A percentile compares a stretch with the other conserved stretches of the same genome.
phyloP scores from a whole-genome alignment of 2,797 vertebrate species.

The Sebastes kiyomatsui region DNA sequence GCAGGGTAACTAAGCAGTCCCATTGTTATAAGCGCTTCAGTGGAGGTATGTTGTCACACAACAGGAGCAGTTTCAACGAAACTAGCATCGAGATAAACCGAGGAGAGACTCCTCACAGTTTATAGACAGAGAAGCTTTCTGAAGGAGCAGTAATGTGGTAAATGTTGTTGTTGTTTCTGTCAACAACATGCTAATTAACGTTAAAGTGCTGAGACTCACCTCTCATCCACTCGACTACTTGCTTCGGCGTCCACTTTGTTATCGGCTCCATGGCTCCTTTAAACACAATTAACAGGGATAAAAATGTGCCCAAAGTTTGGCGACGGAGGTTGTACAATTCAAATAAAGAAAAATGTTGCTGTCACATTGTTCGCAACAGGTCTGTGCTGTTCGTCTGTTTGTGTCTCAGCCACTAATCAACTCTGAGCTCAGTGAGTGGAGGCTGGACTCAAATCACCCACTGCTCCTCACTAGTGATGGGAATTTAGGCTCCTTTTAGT shows the following conservation, averaged over 20 bases:
- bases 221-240: conserved; percentile 87
- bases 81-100: conserved; percentile 54
- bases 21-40: conserved; percentile 50
- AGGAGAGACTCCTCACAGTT: not conserved
- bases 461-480: not conserved
- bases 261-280: conserved; percentile 82
- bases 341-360: not conserved
- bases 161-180: rapidly evolving
- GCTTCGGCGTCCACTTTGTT: conserved; percentile 85
- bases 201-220: conserved; percentile 61
- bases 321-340: not conserved
- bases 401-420: conserved; percentile 23
- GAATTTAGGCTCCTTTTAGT: too few species aligned
- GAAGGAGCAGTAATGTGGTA: too few species aligned
- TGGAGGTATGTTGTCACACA: conserved; percentile 66
- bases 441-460: conserved; percentile 46
- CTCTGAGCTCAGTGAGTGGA: conserved; percentile 40
- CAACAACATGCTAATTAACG: not conserved
- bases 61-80: conserved; percentile 79
- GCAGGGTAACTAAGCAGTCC: not conserved
- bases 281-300: not conserved
- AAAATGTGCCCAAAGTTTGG: not conserved
- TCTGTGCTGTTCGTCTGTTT: conserved; percentile 11
- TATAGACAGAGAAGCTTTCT: not conserved
- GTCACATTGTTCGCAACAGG: conserved; percentile 54